A percentile compares a stretch with the other conserved stretches of the same genome.
phyloP scores from a whole-genome alignment of 2,113 vertebrate genomes.

The Hippolais icterina region DNA sequence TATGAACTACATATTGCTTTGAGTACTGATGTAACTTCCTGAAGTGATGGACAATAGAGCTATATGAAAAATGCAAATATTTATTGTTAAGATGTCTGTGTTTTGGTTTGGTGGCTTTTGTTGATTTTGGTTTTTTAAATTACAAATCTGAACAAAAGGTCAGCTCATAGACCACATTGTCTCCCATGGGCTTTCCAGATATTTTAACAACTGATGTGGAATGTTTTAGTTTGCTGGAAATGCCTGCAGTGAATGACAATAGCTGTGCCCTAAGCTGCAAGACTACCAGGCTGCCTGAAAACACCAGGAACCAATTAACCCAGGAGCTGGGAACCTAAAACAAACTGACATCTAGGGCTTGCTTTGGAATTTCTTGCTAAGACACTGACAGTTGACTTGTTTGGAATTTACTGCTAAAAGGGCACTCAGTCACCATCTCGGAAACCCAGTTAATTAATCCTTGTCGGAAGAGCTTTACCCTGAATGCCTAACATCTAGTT shows the following conservation, averaged over 20 bases:
- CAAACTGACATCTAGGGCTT: not conserved
- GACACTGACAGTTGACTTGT: not conserved
- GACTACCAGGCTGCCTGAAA: not conserved
- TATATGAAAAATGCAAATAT: not conserved
- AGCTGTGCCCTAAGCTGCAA: not conserved
- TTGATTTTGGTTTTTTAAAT: not conserved
- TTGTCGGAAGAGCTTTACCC: not conserved
- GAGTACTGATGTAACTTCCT: not conserved
- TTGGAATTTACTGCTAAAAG: constrained; percentile 11
- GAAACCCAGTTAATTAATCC: constrained; percentile 23
- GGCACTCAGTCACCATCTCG: not conserved
- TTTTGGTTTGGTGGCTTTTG: not conserved
- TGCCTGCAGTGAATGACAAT: not conserved
- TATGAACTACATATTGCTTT: not conserved
- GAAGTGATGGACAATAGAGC: not conserved
- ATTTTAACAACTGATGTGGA: not conserved
- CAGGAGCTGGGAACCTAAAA: not conserved
- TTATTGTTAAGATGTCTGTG: not conserved
- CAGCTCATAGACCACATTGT: not conserved
- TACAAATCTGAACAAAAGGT: not conserved
- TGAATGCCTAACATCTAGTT: not conserved
- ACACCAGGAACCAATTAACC: not conserved
- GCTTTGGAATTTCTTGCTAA: not conserved
- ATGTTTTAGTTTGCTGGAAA: not conserved
- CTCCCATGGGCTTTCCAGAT: not conserved